Conservation (phyloP, 2,113 vertebrate species). For the Antechinus flavipes region DNA sequence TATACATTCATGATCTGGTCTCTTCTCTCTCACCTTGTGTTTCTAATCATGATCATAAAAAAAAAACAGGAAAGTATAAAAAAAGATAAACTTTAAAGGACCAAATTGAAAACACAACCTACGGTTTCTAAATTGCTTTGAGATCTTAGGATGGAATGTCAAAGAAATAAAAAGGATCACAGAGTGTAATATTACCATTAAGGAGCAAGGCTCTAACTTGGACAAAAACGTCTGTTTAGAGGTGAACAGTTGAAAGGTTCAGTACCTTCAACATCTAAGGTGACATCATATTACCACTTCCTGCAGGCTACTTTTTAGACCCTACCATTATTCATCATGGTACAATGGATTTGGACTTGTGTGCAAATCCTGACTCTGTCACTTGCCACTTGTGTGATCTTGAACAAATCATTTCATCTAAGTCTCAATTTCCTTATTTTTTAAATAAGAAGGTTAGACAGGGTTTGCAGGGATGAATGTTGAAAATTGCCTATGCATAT, state of each 20-base stretch:
- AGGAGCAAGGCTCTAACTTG: slow-evolving; percentile 67
- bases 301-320: neutral
- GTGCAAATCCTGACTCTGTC: neutral
- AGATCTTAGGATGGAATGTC: slow-evolving; percentile 70
- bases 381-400: neutral
- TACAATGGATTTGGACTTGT: neutral
- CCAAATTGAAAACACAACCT: slow-evolving; percentile 69
- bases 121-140: slow-evolving; percentile 79
- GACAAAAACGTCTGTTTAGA: slow-evolving; percentile 65
- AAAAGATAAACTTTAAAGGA: slow-evolving; percentile 67
- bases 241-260: slow-evolving; percentile 41
- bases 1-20: slow-evolving; percentile 55
- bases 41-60: slow-evolving; percentile 63
- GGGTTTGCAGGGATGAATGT: too few species aligned
- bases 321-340: neutral
- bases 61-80: slow-evolving; percentile 43
- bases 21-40: slow-evolving; percentile 59
- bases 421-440: neutral
- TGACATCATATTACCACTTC: neutral
- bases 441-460: neutral
- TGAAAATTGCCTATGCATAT: too few species aligned
- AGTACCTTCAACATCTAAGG: slow-evolving; percentile 13
- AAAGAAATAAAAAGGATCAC: slow-evolving; percentile 73
- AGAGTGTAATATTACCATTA: slow-evolving; percentile 67
- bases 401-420: neutral